These are phyloP conservation scores for Frankliniella intonsa DNA, from an alignment of 2,888 invertebrate species.

Conservation along the genomic window DNA sequence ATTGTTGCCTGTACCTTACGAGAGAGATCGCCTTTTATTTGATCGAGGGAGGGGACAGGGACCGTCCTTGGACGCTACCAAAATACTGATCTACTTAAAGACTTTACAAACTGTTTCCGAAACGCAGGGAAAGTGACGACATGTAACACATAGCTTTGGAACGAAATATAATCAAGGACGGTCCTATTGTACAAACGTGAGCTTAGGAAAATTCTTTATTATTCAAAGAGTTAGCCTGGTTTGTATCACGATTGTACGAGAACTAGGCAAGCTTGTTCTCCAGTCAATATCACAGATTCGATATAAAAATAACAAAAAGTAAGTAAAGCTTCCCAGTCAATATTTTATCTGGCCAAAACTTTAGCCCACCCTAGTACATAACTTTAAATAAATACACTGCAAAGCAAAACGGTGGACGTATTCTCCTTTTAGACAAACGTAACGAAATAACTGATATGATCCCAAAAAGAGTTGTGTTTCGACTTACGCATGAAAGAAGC, in stretches of 20 bases:
- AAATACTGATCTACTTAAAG: background rate
- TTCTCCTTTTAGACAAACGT: background rate
- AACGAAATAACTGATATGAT: background rate
- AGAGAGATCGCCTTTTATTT: slow-evolving; percentile 21
- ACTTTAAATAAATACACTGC: background rate
- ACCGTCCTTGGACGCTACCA: background rate
- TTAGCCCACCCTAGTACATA: background rate
- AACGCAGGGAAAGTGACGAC: no score
- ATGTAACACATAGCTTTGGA: no score
- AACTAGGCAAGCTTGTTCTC: slow-evolving; percentile 24
- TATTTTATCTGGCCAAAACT: background rate
- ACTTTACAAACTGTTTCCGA: background rate
- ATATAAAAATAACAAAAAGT: slow-evolving; percentile 15
- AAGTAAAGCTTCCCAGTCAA: slow-evolving; percentile 12
- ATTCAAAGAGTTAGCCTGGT: background rate
- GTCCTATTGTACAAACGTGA: background rate
- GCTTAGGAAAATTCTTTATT: background rate
- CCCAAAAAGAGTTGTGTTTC: background rate
- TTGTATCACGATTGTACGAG: background rate
- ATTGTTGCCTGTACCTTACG: background rate
- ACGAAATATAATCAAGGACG: background rate
- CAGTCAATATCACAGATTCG: slow-evolving; percentile 19
- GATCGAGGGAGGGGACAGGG: background rate
- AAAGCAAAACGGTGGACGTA: slow-evolving; percentile 1
- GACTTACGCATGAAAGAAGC: background rate